phyloP scores from a whole-genome alignment of 2,888 invertebrate genomes.

The Phaonia tiefii region DNA sequence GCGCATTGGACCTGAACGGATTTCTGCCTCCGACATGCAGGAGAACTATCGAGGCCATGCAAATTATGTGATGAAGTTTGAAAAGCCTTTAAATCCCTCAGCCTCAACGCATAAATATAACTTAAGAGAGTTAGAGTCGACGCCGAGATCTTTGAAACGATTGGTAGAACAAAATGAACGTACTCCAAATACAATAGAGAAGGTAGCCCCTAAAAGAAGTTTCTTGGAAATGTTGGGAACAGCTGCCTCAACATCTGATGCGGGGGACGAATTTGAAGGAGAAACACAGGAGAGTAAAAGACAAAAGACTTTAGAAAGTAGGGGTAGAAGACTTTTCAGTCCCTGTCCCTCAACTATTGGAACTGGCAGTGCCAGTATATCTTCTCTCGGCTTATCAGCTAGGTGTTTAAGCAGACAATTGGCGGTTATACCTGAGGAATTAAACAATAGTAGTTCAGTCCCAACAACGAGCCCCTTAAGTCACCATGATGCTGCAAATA shows the following conservation, averaged over 20 bases:
- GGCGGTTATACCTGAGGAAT: constrained; percentile 71
- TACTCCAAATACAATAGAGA: constrained; percentile 76
- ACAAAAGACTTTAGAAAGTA: constrained; percentile 75
- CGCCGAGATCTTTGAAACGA: constrained; percentile 82
- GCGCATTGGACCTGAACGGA: constrained; percentile 84
- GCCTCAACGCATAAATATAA: constrained; percentile 73
- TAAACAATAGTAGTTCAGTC: constrained; percentile 23
- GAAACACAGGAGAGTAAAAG: constrained; percentile 79
- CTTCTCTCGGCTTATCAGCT: constrained; percentile 31
- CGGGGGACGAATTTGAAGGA: constrained; percentile 65
- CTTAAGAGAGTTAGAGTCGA: constrained; percentile 80
- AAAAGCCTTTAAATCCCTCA: constrained; percentile 38
- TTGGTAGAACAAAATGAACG: constrained; percentile 78
- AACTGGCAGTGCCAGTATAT: constrained; percentile 45
- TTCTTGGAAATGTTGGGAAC: constrained; percentile 77
- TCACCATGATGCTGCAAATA: constrained; percentile 33
- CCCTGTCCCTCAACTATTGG: constrained; percentile 72
- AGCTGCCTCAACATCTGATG: constrained; percentile 60
- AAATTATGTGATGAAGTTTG: constrained; percentile 78
- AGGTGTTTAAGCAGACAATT: constrained; percentile 69
- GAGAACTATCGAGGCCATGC: constrained; percentile 81
- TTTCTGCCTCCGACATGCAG: constrained; percentile 77
- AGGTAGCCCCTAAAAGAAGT: constrained; percentile 74
- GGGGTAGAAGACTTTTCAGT: constrained; percentile 81
- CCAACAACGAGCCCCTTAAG: not conserved